A percentile compares a stretch with the other conserved stretches of the same genome.
Conservation (phyloP, 2,113 vertebrate species). For the Lagopus leucura region DNA sequence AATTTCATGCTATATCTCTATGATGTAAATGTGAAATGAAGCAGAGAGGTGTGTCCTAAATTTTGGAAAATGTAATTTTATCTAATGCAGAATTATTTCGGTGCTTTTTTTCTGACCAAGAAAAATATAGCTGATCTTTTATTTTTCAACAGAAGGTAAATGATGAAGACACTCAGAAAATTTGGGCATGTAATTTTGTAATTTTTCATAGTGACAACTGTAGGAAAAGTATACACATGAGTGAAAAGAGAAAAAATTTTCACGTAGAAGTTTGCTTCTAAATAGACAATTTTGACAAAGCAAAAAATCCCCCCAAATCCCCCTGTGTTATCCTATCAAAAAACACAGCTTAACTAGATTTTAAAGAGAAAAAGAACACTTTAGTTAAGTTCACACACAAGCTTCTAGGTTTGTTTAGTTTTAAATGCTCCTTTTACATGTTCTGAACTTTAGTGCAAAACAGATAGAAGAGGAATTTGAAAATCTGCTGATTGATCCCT, state of each 20-base stretch:
- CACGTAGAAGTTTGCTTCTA: background rate
- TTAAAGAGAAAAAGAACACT: background rate
- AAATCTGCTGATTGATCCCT: background rate
- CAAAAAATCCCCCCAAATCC: background rate
- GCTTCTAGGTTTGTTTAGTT: background rate
- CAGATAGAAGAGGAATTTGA: background rate
- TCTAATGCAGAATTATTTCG: background rate
- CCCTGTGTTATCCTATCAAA: background rate
- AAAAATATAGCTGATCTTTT: background rate
- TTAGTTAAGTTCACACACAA: background rate
- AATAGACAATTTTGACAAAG: background rate
- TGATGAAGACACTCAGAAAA: background rate
- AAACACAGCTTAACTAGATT: background rate
- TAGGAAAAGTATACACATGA: background rate
- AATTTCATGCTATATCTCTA: background rate
- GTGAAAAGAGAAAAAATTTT: background rate
- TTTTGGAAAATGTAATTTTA: background rate
- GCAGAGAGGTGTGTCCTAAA: background rate
- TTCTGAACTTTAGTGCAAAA: background rate
- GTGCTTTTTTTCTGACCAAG: background rate
- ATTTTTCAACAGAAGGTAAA: background rate
- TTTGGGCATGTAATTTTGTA: background rate
- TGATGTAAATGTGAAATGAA: background rate
- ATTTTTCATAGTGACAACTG: background rate
- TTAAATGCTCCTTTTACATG: background rate